Evolutionary conservation across 2,113 vertebrate species (phyloP).

Genomic region (Amblyopsis rosae): DNA sequence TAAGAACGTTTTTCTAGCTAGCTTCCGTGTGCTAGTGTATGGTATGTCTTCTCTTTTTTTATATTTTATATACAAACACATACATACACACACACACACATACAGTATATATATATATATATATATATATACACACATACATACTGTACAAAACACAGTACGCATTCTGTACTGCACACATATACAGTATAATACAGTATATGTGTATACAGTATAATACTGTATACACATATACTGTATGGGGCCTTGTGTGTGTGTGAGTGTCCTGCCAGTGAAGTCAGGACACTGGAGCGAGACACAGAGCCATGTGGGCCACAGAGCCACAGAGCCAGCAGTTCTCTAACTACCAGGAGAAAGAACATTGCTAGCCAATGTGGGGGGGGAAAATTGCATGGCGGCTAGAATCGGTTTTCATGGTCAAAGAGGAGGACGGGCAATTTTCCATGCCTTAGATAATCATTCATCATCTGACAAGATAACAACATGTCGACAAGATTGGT

Average conservation of each 20-base stretch:
- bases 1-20: too few species aligned
- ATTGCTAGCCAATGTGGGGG: conserved; percentile 41
- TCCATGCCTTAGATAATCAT: conserved; percentile 57
- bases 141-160: too few species aligned
- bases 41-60: neutral
- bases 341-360: conserved; percentile 53
- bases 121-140: too few species aligned
- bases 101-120: neutral
- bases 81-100: neutral
- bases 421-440: conserved; percentile 58
- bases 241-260: conserved; percentile 16
- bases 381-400: conserved; percentile 56
- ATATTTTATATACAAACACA: too few species aligned
- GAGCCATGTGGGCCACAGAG: conserved; percentile 48
- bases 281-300: conserved; percentile 7
- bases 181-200: neutral
- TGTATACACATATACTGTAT: conserved; percentile 3
- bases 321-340: conserved; percentile 48
- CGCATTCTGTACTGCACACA: too few species aligned
- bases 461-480: conserved; percentile 65
- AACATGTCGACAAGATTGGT: conserved; percentile 46
- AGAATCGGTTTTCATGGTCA: conserved; percentile 45
- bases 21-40: neutral
- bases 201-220: neutral
- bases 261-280: conserved; percentile 22